Conservation (phyloP, 53 echinoderm and acorn worm species). For the Antedon mediterranea region DNA sequence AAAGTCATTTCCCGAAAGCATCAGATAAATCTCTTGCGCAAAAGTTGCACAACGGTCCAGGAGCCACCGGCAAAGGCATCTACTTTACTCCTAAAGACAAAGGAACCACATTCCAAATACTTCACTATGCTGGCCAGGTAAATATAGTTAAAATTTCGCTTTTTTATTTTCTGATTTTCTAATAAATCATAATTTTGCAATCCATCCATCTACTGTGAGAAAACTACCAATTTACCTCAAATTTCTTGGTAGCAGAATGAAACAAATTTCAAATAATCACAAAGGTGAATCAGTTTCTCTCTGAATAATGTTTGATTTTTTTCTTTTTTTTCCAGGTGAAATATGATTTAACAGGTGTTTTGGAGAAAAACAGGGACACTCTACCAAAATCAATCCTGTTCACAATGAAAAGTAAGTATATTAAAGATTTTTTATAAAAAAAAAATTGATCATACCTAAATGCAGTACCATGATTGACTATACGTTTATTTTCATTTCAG, state of each 20-base stretch:
- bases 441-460: neutral
- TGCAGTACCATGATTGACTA: neutral
- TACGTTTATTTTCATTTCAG: constrained; percentile 22
- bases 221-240: neutral
- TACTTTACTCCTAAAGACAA: constrained; percentile 76
- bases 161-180: neutral
- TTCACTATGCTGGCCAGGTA: constrained; percentile 97
- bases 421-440: too few relatives aligned
- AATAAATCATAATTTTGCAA: neutral
- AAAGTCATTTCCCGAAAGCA: constrained; percentile 77
- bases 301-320: neutral
- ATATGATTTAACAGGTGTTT: constrained; percentile 59
- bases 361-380: constrained; percentile 93
- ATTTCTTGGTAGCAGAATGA: neutral
- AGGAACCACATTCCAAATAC: constrained; percentile 55
- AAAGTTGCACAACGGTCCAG: constrained; percentile 84
- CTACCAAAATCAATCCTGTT: constrained; percentile 79
- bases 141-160: constrained; percentile 6
- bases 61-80: constrained; percentile 45
- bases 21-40: constrained; percentile 72
- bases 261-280: too few relatives aligned
- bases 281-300: too few relatives aligned
- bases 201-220: neutral
- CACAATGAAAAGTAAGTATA: constrained; percentile 92
- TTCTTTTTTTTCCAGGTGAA: constrained; percentile 36